Base-by-base conservation (phyloP, 1,140 invertebrate species). In the Uloborus diversus region DNA sequence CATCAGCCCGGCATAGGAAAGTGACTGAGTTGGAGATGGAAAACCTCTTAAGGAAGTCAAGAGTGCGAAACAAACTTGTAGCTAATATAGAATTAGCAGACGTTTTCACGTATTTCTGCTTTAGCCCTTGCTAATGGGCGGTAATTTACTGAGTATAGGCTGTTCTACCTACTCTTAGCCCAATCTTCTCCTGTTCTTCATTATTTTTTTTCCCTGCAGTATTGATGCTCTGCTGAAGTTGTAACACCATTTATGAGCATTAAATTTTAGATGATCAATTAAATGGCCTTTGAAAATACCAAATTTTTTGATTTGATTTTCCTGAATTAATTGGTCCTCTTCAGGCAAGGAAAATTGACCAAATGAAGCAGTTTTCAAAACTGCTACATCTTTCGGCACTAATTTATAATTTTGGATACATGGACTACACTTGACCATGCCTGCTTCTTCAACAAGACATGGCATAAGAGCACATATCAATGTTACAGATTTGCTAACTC, bases 321-420 rank as follows among this genome's bases (percentile, higher is more conserved):
- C 57, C 57, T 61, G 57, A 61, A 61, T 61, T 61, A 61, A 61
- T 61, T 61, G 57, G 27, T 25, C 25, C 28, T 61, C 13, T 30
- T 61, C 57, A 61, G 57, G 57, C 32, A 61, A 61, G 28, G 57
- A 61, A 61, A 61, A 61, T 28, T 61, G 57, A 61, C 57, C 57
- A 61, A 61, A 61, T 61, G 28, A 61, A 61, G 25, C n/a, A 61
- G 57, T 61, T 30, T 61, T 61, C 57, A 61, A 28, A 61, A 28
- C 28, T 61, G 57, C 57, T 61, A 61, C 32, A 9, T 61, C 57
- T 61, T 61, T 61, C 11, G 57, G 57, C 9, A 61, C 28, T 28
- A 14, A 28, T 61, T 61, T 61, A 61, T 61, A 30, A 61, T 61
- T 4, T 28, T 23, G 7, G 32, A 61, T 61, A 61, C 57, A 28